Conservation (phyloP, 1,140 invertebrate genomes). For the Anthonomus grandis region DNA sequence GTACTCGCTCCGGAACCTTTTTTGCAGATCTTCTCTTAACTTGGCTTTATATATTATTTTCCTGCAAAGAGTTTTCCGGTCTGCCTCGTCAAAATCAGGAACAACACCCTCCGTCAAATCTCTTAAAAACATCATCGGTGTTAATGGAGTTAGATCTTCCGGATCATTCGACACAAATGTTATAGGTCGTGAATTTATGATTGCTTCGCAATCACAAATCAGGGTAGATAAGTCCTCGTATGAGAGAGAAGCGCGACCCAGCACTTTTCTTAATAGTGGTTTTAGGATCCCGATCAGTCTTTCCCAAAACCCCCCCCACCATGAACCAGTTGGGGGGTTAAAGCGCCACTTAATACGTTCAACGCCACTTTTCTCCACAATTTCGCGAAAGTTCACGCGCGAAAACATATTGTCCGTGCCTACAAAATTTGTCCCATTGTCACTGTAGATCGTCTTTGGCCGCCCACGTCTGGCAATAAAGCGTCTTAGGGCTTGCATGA, state of each 20-base stretch:
- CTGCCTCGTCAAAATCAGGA: conserved; percentile 15
- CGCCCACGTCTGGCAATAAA: no score
- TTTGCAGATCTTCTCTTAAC: background rate
- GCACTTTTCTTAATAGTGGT: conserved; percentile 35
- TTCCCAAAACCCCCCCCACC: conserved; percentile 46
- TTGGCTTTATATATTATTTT: no score
- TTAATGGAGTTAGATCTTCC: conserved; percentile 20
- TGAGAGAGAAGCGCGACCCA: conserved; percentile 28
- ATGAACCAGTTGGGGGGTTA: conserved; percentile 43
- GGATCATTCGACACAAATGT: conserved; percentile 42
- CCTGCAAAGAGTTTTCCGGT: no score
- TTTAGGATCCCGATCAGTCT: conserved; percentile 38
- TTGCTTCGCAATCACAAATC: conserved; percentile 38
- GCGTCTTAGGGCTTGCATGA: no score
- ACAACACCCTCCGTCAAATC: background rate
- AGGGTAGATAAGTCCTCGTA: conserved; percentile 42
- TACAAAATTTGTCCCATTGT: conserved; percentile 42
- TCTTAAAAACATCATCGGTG: conserved; percentile 23
- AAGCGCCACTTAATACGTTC: conserved; percentile 43
- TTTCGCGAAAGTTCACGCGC: conserved; percentile 30
- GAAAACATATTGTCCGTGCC: conserved; percentile 36
- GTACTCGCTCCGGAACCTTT: background rate
- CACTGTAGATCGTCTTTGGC: no score
- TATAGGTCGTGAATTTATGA: conserved; percentile 44
- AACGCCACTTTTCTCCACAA: conserved; percentile 16